These are phyloP conservation scores for Megathymus violae DNA, from an alignment of 1,140 invertebrate species.

Conservation along the genomic window DNA sequence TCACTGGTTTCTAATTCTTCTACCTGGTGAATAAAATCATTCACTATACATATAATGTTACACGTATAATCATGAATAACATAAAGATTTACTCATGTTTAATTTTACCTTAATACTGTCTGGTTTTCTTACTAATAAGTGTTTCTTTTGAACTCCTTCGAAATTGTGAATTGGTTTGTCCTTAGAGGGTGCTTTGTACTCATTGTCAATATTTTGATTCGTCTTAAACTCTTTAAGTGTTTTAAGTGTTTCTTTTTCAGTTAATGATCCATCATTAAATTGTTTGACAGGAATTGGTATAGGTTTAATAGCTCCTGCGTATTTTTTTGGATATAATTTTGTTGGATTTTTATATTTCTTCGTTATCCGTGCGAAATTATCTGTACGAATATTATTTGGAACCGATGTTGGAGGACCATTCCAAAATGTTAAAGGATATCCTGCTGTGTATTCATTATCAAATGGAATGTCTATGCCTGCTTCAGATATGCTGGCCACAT, in stretches of 20 bases:
- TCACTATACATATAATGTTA: too few relatives aligned
- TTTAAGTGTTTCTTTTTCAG: conserved; percentile 57
- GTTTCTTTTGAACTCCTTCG: conserved; percentile 58
- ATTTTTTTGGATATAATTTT: conserved; percentile 73
- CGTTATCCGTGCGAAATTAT: conserved; percentile 9
- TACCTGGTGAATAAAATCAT: not conserved
- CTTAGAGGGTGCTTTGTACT: conserved; percentile 44
- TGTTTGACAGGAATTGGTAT: conserved; percentile 72
- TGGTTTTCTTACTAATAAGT: conserved; percentile 57
- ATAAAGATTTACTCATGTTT: not conserved
- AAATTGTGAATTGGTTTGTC: conserved; percentile 62
- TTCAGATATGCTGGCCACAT: conserved; percentile 42
- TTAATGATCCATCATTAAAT: conserved; percentile 46
- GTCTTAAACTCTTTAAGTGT: conserved; percentile 58
- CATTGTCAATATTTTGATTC: conserved; percentile 41
- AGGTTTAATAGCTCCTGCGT: conserved; percentile 57
- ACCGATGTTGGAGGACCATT: conserved; percentile 14
- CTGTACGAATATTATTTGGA: conserved; percentile 4
- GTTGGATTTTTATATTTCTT: conserved; percentile 61
- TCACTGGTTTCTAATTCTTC: conserved; percentile 6
- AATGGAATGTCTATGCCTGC: conserved; percentile 49
- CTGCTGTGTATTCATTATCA: conserved; percentile 41
- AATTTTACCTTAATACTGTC: conserved; percentile 40
- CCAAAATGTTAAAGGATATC: conserved; percentile 7
- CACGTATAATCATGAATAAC: too few relatives aligned